Conservation (phyloP, 2,888 invertebrate species). For the Balanococcus diminutus region DNA sequence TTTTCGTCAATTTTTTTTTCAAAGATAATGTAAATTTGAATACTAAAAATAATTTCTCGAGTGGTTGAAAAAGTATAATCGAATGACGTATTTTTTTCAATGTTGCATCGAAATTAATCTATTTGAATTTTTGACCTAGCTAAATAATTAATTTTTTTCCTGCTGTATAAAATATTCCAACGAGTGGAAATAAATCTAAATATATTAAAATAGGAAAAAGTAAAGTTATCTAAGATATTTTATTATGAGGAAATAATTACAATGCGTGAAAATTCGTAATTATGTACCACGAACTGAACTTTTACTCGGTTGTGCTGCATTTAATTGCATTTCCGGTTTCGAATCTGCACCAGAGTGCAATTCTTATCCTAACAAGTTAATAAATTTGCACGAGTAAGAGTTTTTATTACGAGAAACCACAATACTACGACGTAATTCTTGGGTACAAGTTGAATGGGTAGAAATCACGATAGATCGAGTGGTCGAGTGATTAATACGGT, state of each 20-base stretch:
- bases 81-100: too few species aligned
- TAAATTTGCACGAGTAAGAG: neutral
- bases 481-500: too few species aligned
- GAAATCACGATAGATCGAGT: neutral
- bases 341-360: neutral
- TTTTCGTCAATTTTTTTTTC: neutral
- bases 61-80: too few species aligned
- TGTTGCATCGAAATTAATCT: too few species aligned
- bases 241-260: neutral
- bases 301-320: neutral
- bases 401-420: neutral
- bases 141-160: neutral
- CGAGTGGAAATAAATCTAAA: neutral
- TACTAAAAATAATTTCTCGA: neutral
- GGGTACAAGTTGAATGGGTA: neutral
- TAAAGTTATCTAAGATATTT: neutral
- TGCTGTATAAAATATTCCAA: neutral
- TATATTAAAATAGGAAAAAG: neutral
- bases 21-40: neutral
- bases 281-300: neutral
- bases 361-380: neutral
- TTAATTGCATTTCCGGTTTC: constrained; percentile 12
- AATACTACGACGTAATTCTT: neutral
- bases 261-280: neutral
- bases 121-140: neutral